Conservation (phyloP, 2,888 invertebrate genomes). For the Cheilosia pagana region DNA sequence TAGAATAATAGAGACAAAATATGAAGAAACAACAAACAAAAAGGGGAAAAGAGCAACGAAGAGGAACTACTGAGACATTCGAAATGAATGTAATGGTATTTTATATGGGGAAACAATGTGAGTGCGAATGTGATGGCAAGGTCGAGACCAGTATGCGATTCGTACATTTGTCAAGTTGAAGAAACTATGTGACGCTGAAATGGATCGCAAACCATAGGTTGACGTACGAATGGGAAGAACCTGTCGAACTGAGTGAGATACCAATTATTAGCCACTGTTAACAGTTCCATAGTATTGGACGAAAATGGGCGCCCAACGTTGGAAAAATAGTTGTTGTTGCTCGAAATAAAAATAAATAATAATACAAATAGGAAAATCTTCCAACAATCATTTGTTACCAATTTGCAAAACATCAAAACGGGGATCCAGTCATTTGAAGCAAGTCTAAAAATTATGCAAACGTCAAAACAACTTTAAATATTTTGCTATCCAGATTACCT, state of each 20-base stretch:
- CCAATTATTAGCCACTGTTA: too few relatives aligned
- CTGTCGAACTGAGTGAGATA: not conserved
- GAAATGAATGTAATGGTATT: constrained; percentile 37
- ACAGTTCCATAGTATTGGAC: too few relatives aligned
- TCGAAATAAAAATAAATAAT: too few relatives aligned
- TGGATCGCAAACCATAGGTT: constrained; percentile 46
- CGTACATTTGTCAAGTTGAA: constrained; percentile 46
- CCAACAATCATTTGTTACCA: too few relatives aligned
- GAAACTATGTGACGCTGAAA: constrained; percentile 28
- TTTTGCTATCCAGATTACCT: too few relatives aligned
- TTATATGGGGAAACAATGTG: constrained; percentile 41
- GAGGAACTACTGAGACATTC: constrained; percentile 23
- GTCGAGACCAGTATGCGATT: constrained; percentile 70
- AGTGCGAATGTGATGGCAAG: constrained; percentile 71
- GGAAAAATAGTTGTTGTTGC: too few relatives aligned
- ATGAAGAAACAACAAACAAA: constrained; percentile 3
- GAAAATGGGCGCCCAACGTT: too few relatives aligned
- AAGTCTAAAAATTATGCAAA: too few relatives aligned
- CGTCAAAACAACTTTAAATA: too few relatives aligned
- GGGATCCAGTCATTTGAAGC: too few relatives aligned
- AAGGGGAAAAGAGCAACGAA: constrained; percentile 4
- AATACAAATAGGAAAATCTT: too few relatives aligned
- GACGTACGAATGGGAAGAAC: constrained; percentile 1
- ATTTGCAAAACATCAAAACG: too few relatives aligned
- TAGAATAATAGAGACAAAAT: constrained; percentile 47